These are phyloP conservation scores for Tyrannus savana DNA, from an alignment of 2,113 vertebrate genomes.

Conservation along the genomic window DNA sequence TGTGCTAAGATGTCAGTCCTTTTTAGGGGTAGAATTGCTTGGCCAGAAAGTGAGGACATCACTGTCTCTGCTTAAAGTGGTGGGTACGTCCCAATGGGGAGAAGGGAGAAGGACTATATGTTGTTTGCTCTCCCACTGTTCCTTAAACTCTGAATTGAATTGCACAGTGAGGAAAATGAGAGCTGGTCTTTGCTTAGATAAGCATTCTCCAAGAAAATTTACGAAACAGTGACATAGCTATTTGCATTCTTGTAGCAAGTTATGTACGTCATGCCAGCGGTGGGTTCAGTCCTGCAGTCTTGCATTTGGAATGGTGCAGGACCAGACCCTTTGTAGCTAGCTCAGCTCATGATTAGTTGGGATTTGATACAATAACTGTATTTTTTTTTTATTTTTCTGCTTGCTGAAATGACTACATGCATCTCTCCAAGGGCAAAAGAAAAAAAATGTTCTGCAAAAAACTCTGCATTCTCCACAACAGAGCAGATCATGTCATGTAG, in stretches of 20 bases:
- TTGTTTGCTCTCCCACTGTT: background rate
- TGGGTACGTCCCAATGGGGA: rapidly evolving
- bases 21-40: background rate
- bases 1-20: background rate
- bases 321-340: background rate
- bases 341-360: background rate
- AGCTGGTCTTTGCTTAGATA: background rate
- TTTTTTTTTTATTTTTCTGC: background rate
- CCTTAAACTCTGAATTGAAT: background rate
- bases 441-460: background rate
- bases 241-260: background rate
- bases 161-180: background rate
- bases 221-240: background rate
- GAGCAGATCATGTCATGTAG: background rate
- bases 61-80: background rate
- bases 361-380: background rate
- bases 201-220: background rate
- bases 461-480: background rate
- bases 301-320: background rate
- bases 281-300: background rate
- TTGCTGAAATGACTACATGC: background rate
- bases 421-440: background rate
- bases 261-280: background rate
- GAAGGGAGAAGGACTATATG: rapidly evolving
- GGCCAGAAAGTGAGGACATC: background rate